Evolutionary conservation across 2,113 vertebrate species (phyloP).

Genomic region (Atlantisia rogersi): DNA sequence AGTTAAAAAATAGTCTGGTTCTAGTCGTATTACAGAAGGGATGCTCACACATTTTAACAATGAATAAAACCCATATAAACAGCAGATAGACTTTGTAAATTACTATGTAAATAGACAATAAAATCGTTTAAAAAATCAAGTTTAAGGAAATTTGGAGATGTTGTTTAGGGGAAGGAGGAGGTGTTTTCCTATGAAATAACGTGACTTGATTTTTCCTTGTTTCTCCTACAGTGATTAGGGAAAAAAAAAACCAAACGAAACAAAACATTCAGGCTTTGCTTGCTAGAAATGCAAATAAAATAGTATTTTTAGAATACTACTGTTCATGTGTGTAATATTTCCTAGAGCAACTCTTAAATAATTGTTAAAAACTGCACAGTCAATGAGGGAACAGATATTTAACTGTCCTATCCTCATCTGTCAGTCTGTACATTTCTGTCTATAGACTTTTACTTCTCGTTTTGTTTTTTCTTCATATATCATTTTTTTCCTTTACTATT

Average conservation of each 20-base stretch:
- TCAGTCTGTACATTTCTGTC: not conserved
- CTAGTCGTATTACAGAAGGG: not conserved
- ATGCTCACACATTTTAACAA: not conserved
- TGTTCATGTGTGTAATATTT: not conserved
- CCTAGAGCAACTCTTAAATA: not conserved
- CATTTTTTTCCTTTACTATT: not conserved
- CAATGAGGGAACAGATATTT: not conserved
- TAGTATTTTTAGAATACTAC: not conserved
- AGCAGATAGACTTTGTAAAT: not conserved
- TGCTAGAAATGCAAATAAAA: not conserved
- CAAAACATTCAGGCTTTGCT: not conserved
- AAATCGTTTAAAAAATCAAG: not conserved
- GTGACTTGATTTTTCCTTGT: not conserved
- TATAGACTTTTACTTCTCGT: not conserved
- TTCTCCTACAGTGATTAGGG: not conserved
- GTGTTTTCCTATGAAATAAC: not conserved
- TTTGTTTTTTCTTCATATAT: not conserved
- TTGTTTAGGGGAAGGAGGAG: not conserved
- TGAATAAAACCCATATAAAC: not conserved
- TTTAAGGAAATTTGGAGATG: not conserved
- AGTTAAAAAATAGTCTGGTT: not conserved
- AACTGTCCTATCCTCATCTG: not conserved
- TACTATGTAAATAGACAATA: not conserved
- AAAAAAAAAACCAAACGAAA: not conserved
- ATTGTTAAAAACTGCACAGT: not conserved